Conservation (phyloP, 1,140 invertebrate species). For the Drosophila yakuba region DNA sequence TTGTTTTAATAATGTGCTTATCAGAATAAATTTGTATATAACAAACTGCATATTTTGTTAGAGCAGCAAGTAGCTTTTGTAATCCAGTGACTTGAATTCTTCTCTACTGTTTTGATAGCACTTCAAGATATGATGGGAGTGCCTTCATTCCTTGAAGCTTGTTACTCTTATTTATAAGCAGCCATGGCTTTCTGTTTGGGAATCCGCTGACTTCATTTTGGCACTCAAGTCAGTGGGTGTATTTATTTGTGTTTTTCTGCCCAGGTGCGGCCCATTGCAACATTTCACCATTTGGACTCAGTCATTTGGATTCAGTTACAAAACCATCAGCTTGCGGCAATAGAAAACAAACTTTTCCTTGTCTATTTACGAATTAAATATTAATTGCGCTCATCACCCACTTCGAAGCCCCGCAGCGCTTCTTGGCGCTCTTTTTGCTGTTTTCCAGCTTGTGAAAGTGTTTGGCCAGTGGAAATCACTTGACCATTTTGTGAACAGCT, state of each 20-base stretch:
- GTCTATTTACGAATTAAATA: constrained; percentile 77
- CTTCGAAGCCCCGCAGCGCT: constrained; percentile 10
- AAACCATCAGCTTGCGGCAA: constrained; percentile 42
- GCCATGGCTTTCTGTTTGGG: constrained; percentile 9
- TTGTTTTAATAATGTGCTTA: too few species aligned
- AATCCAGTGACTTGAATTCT: constrained; percentile 5
- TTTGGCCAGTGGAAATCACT: constrained; percentile 73
- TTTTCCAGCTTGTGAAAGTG: constrained; percentile 66
- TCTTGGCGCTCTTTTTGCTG: constrained; percentile 15
- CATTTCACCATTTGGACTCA: constrained; percentile 43
- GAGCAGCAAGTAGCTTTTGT: neutral
- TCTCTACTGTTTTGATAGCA: constrained; percentile 20
- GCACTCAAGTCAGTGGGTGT: constrained; percentile 25
- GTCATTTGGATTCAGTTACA: constrained; percentile 62
- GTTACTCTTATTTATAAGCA: constrained; percentile 16
- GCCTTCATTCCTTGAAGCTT: constrained; percentile 17
- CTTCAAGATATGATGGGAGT: constrained; percentile 26
- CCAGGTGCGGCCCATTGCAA: constrained; percentile 34
- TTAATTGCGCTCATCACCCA: constrained; percentile 64
- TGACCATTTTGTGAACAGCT: constrained; percentile 75
- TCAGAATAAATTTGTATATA: too few species aligned
- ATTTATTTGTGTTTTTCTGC: constrained; percentile 5
- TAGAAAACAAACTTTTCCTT: constrained; percentile 69
- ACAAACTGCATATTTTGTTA: neutral
- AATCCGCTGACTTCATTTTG: constrained; percentile 44